A percentile compares a stretch with the other conserved stretches of the same genome.
These are phyloP conservation scores for Achatina immaculata DNA, from an alignment of 1,140 invertebrate genomes.

Conservation along the genomic window DNA sequence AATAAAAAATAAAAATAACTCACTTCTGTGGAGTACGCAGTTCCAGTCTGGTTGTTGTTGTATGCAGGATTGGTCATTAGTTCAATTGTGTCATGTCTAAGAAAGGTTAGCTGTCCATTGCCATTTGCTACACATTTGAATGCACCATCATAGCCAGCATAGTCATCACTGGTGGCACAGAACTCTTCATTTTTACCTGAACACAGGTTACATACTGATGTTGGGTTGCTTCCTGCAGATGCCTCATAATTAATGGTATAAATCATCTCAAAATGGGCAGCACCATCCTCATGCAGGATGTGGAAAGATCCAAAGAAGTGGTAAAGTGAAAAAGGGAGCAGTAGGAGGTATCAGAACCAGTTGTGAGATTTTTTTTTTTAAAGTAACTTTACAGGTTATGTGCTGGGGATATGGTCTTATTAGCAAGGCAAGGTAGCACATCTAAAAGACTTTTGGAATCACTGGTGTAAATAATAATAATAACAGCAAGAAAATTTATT, in stretches of 20 bases:
- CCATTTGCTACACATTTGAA: conserved; percentile 84
- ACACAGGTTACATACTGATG: conserved; percentile 87
- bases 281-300: neutral
- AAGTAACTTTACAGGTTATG: too few species aligned
- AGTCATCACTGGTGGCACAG: conserved; percentile 90
- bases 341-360: neutral
- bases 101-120: conserved; percentile 86
- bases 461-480: too few species aligned
- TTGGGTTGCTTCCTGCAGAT: conserved; percentile 80
- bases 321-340: neutral
- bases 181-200: conserved; percentile 75
- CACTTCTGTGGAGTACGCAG: neutral
- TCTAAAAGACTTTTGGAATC: too few species aligned
- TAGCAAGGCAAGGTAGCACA: too few species aligned
- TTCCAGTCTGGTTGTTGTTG: neutral
- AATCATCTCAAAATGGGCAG: neutral
- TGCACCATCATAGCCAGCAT: conserved; percentile 89
- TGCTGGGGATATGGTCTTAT: too few species aligned
- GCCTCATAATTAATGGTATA: conserved; percentile 31
- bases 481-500: too few species aligned
- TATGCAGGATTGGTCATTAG: conserved; percentile 38
- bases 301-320: neutral
- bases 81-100: conserved; percentile 83
- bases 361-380: too few species aligned
- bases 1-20: too few species aligned